A percentile compares a stretch with the other conserved stretches of the same genome.
phyloP scores from a whole-genome alignment of 2,797 vertebrate genomes.

The Alectoris magna region DNA sequence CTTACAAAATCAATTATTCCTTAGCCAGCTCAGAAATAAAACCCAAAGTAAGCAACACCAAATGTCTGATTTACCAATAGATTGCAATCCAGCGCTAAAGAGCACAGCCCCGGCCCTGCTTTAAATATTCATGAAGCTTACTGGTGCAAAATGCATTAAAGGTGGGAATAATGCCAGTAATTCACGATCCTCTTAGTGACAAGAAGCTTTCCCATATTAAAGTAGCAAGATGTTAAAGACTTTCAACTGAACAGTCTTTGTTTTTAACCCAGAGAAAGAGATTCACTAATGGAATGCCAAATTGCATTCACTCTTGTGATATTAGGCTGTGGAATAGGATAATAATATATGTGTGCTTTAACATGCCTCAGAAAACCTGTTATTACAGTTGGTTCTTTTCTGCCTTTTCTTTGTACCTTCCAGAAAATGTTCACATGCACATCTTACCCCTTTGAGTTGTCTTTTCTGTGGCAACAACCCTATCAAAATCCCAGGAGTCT shows the following conservation, averaged over 20 bases:
- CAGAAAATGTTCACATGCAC: neutral
- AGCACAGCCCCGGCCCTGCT: slow-evolving; percentile 62
- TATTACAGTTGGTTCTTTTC: slow-evolving; percentile 11
- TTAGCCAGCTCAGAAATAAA: slow-evolving; percentile 62
- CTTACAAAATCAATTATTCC: slow-evolving; percentile 66
- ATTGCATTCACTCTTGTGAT: slow-evolving; percentile 33
- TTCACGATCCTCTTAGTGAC: slow-evolving; percentile 65
- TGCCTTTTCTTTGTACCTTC: slow-evolving; percentile 7
- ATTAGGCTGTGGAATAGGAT: slow-evolving; percentile 30
- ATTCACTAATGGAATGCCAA: slow-evolving; percentile 69
- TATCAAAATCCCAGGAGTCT: neutral
- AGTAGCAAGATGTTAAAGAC: slow-evolving; percentile 74
- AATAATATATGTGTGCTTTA: slow-evolving; percentile 24
- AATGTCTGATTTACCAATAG: slow-evolving; percentile 73
- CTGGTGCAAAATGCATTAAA: slow-evolving; percentile 78
- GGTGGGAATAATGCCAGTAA: slow-evolving; percentile 76
- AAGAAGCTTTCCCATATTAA: slow-evolving; percentile 75
- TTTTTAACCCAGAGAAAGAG: slow-evolving; percentile 66
- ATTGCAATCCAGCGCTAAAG: slow-evolving; percentile 63
- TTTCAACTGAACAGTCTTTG: slow-evolving; percentile 71
- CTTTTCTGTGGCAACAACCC: neutral
- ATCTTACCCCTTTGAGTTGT: neutral
- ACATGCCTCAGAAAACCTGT: slow-evolving; percentile 18
- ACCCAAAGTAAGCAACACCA: slow-evolving; percentile 68
- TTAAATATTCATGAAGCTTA: slow-evolving; percentile 80